Evolutionary conservation across 92 coral and sea anemone species (phyloP).

Genomic region (Isaurus tuberculatus): DNA sequence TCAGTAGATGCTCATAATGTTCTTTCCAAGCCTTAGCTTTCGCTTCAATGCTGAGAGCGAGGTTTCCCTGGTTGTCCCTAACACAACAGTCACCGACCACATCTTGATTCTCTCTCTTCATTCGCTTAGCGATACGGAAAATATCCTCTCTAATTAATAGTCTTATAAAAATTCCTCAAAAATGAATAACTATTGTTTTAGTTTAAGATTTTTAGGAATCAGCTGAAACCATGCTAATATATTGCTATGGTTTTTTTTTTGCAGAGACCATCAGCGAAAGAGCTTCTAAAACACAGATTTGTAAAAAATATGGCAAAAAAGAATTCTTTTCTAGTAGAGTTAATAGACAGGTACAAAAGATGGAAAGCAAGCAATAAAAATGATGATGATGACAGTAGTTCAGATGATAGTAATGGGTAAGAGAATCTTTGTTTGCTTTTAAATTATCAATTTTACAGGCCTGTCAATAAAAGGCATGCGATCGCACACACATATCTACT

Average conservation of each 20-base stretch:
- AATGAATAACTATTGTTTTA: too few relatives aligned
- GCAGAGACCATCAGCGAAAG: constrained; percentile 95
- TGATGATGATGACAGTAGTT: constrained; percentile 95
- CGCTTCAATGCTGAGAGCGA: too few relatives aligned
- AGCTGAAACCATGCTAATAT: background rate
- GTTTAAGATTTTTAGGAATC: background rate
- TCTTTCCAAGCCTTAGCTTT: too few relatives aligned
- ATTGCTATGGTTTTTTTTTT: background rate
- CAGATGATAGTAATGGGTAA: constrained; percentile 91
- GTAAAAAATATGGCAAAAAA: constrained; percentile 88
- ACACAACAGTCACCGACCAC: too few relatives aligned
- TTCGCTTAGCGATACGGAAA: too few relatives aligned
- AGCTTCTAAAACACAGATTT: constrained; percentile 94
- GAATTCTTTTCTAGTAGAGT: constrained; percentile 86
- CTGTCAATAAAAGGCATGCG: too few relatives aligned
- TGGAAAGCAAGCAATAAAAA: constrained; percentile 90
- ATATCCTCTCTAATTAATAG: too few relatives aligned
- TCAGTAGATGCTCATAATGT: too few relatives aligned
- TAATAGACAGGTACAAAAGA: constrained; percentile 90
- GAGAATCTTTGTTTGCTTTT: constrained; percentile 5
- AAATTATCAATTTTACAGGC: background rate
- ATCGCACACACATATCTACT: too few relatives aligned
- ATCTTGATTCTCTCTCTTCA: too few relatives aligned
- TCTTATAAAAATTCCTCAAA: too few relatives aligned
- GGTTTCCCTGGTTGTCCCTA: too few relatives aligned